Base-by-base conservation (phyloP, 2,888 invertebrate species). In the Caenorhabditis virilis region DNA sequence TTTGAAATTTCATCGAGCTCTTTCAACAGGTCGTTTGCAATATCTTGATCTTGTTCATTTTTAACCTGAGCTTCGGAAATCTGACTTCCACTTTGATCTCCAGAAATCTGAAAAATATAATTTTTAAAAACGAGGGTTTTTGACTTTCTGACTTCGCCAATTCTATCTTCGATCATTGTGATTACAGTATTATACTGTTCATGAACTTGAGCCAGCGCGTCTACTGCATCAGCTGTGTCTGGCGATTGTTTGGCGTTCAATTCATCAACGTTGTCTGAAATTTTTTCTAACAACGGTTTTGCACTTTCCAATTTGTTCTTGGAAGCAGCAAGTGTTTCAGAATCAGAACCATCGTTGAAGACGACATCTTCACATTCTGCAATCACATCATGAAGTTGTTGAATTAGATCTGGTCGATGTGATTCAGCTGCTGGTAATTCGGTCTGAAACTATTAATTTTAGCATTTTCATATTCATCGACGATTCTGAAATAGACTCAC, bases 311-410 rank as follows among this genome's bases (percentile, higher is more conserved):
- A 45, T 20, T 57, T 50, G 11, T 45, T 45, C 11, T 36, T 39
- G 16, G 18, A 20, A 1, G 16, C 42, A 11, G 36, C 43, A n/a
- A 36, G n/a, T n/a, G n/a, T 26, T 27, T 26, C 26, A n/a, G 26
- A 2, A 11, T n/a, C 27, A 2, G 56, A 33, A 16, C 55, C 38
- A 13, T 64, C 46, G n/a, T 51, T 47, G 6, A 42, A 36, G 0
- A 42, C 51, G 20, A 43, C 43, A 25, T 54, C 58, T 43, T 54
- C 51, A 47, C 58, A 58, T 33, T 64, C 64, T 3, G 26, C 26
- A 38, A 64, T 54, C 16, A 63, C 53, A 36, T 63, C 57, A 36
- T 63, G 63, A 20, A 63, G 45, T 30, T 53, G 57, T 57, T 63
- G 57, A 7, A 63, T 57, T 11, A 63, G 53, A 27, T 63, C 53